Conservation (phyloP, 2,888 invertebrate genomes). For the Acrobeloides nanus region DNA sequence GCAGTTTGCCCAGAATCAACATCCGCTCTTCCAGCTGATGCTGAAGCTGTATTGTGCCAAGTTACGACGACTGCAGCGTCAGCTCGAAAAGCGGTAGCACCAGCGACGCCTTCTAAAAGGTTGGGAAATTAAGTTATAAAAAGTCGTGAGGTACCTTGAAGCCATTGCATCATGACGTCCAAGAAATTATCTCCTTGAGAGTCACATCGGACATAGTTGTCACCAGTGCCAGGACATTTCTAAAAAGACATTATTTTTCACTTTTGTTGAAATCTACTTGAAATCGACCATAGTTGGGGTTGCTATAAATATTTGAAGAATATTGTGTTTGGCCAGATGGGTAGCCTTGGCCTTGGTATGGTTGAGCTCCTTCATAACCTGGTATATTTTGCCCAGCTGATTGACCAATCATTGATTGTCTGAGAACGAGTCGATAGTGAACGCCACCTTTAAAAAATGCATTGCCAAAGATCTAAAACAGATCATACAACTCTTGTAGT, state of each 20-base stretch:
- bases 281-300: no score
- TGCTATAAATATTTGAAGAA: no score
- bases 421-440: slow-evolving; percentile 46
- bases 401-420: slow-evolving; percentile 49
- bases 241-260: no score
- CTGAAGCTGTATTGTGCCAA: slow-evolving; percentile 82
- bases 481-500: no score
- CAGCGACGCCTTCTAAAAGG: slow-evolving; percentile 74
- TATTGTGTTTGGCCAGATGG: no score
- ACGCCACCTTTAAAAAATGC: no score
- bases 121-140: not conserved
- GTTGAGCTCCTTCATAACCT: no score
- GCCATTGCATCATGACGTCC: slow-evolving; percentile 51
- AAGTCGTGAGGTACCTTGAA: no score
- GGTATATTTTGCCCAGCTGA: no score
- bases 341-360: no score
- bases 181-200: slow-evolving; percentile 44
- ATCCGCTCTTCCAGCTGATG: slow-evolving; percentile 48
- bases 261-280: no score
- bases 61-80: slow-evolving; percentile 83
- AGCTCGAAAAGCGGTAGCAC: slow-evolving; percentile 79
- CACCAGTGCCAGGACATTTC: slow-evolving; percentile 47
- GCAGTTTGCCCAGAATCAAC: slow-evolving; percentile 66
- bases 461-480: no score
- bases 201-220: slow-evolving; percentile 46